phyloP scores from a whole-genome alignment of 1,140 invertebrate genomes.

The Arctopsyche grandis region DNA sequence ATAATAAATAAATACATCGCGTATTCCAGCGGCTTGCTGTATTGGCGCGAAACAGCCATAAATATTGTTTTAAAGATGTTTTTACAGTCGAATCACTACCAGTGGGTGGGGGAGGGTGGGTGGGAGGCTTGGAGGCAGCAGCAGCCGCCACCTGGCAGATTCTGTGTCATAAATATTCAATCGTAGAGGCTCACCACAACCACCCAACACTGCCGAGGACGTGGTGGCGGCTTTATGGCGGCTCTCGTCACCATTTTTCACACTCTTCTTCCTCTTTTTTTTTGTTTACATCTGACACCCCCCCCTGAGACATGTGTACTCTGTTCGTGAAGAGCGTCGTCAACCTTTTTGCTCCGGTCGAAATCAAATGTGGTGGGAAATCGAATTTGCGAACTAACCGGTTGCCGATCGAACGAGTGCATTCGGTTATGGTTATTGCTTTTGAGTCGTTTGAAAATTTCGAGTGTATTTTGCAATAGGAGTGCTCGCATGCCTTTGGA shows the following conservation, averaged over 20 bases:
- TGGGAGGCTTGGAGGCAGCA: neutral
- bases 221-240: constrained; percentile 36
- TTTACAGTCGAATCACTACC: neutral
- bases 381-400: too few relatives aligned
- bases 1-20: too few relatives aligned
- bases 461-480: neutral
- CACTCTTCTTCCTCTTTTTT: constrained; percentile 10
- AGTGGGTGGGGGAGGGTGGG: neutral
- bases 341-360: neutral
- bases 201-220: neutral
- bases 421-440: neutral
- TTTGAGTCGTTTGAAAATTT: neutral
- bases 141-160: constrained; percentile 30
- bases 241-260: constrained; percentile 32
- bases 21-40: neutral
- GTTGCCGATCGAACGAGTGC: neutral
- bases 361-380: too few relatives aligned
- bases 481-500: neutral
- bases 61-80: constrained; percentile 31
- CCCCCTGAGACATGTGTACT: constrained; percentile 15
- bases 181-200: constrained; percentile 28
- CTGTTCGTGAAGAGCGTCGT: neutral
- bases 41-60: constrained; percentile 31
- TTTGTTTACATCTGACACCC: constrained; percentile 22
- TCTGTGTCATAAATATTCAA: constrained; percentile 45